Evolutionary conservation across 2,797 vertebrate genomes (phyloP).

Genomic region (Moxostoma hubbsi): DNA sequence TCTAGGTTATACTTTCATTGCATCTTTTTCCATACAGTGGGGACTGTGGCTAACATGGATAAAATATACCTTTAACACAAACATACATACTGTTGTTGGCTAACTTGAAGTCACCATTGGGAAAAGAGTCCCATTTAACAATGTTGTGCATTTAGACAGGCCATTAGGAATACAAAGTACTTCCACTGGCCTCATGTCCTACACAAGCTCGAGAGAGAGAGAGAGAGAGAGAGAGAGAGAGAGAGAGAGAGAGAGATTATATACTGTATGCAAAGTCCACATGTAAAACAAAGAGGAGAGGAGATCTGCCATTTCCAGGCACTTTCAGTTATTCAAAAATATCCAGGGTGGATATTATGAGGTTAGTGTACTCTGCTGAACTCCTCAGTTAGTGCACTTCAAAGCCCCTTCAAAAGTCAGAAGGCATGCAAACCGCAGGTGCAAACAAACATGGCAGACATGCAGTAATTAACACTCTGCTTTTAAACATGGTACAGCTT

Average conservation of each 20-base stretch:
- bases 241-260: background rate
- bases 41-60: too few species aligned
- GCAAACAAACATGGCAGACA: constrained; percentile 54
- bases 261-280: background rate
- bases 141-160: background rate
- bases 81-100: background rate
- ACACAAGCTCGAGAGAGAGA: background rate
- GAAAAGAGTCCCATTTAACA: background rate
- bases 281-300: constrained; percentile 3
- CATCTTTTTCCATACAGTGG: background rate
- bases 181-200: background rate
- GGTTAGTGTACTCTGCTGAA: constrained; percentile 41
- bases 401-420: constrained; percentile 39
- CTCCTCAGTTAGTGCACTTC: constrained; percentile 34
- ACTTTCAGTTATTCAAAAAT: constrained; percentile 34
- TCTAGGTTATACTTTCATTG: background rate
- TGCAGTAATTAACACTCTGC: constrained; percentile 43
- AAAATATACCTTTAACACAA: too few species aligned
- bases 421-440: constrained; percentile 55
- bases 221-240: too few species aligned
- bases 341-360: constrained; percentile 41
- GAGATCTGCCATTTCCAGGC: constrained; percentile 37
- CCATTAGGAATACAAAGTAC: constrained; percentile 7
- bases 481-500: constrained; percentile 11
- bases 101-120: background rate